Conservation (phyloP, 2,113 vertebrate species). For the Myrmecophaga tridactyla region DNA sequence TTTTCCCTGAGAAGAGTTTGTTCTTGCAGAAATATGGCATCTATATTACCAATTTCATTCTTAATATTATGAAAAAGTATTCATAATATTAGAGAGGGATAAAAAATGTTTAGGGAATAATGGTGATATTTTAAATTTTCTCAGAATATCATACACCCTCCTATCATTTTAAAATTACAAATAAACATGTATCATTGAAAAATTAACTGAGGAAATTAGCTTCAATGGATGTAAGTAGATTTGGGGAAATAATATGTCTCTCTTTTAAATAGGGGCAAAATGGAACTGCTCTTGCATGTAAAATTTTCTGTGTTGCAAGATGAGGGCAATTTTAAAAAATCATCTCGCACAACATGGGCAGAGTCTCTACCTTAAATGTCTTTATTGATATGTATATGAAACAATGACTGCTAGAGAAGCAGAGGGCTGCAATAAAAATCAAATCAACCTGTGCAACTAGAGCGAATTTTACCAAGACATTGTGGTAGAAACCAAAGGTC, state of each 20-base stretch:
- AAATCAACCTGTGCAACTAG: neutral
- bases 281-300: neutral
- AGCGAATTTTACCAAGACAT: neutral
- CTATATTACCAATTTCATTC: neutral
- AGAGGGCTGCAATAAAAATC: neutral
- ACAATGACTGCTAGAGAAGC: neutral
- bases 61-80: neutral
- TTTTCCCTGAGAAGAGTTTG: neutral
- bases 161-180: constrained; percentile 23
- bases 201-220: neutral
- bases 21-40: neutral
- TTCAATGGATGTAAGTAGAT: neutral
- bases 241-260: neutral
- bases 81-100: neutral
- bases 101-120: neutral
- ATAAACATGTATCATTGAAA: neutral
- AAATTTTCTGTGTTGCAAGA: neutral
- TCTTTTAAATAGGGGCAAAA: neutral
- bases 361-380: neutral
- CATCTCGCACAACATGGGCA: neutral
- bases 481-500: neutral
- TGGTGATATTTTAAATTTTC: neutral
- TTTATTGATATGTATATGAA: neutral
- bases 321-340: neutral
- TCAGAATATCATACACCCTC: neutral